Evolutionary conservation across 2,888 invertebrate species (phyloP), one percentile per base, ranked within the genome.

Genomic region (Catocala nupta): DNA sequence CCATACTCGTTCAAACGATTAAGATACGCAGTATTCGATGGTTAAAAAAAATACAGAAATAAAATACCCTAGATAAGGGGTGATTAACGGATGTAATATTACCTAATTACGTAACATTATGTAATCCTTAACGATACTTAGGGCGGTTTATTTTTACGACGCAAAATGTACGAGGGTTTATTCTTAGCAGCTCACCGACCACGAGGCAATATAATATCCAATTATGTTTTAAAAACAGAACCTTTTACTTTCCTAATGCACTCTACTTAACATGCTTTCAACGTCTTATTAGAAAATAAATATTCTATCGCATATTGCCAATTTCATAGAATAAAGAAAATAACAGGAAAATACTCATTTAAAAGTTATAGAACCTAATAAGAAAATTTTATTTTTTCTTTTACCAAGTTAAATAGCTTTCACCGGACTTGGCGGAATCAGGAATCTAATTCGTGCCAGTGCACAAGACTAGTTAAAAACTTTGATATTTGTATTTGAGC

Each of bases 351-450:
- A 52, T 60, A 50, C 54, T 63, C 60, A 59, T 76, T 67, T 62
- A 45, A 62, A 74, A 76, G 52, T 67, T 69, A 39, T 54, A 51
- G 61, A 63, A 61, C 43, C 62, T 61, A 73, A 67, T 73, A 54
- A 42, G 47, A 50, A 60, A 11, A 34, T 60, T 52, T 70, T 73
- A 61, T 59, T 62, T 75, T 68, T 61, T 66, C 59, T 62, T 64
- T 59, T 59, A 51, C 45, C 42, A 75, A 73, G 68, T 75, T 73
- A 66, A 73, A 73, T 75, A 59, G 66, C 72, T 75, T 75, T 75
- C 49, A 66, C 52, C 59, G 61, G 66, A 62, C 68, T 69, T 75
- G 57, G 65, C 58, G 13, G 55, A 71, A 60, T 66, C 55, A 56
- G 50, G 12, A 54, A 63, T 68, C 47, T 65, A 57, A 75, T 62